Conservation (phyloP, 2,888 invertebrate genomes). For the Dryobotodes eremita region DNA sequence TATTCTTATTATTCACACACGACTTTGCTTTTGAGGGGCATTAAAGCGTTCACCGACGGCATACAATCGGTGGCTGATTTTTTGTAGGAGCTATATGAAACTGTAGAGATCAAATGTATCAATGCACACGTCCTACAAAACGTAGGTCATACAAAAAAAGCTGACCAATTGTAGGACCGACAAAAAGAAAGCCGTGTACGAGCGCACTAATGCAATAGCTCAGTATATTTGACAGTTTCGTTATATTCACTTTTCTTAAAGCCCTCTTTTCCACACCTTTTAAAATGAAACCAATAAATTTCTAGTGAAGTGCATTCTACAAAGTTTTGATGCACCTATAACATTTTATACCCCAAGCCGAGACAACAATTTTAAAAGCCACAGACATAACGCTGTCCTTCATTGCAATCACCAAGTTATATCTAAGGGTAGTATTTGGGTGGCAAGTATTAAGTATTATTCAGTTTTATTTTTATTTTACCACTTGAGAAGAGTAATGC, state of each 20-base stretch:
- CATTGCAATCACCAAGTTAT: neutral
- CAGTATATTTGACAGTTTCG: neutral
- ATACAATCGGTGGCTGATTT: neutral
- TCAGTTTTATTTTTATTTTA: conserved; percentile 47
- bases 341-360: neutral
- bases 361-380: neutral
- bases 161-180: neutral
- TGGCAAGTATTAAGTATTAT: conserved; percentile 24
- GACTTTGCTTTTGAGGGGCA: conserved; percentile 4
- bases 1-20: conserved; percentile 1
- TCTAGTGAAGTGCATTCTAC: neutral
- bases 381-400: neutral
- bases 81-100: neutral
- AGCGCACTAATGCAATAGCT: neutral
- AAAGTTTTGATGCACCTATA: neutral
- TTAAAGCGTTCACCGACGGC: neutral
- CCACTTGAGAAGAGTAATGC: conserved; percentile 52
- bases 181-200: neutral
- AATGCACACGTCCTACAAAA: neutral
- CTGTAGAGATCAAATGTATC: neutral
- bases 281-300: neutral
- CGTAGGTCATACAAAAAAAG: too few species aligned
- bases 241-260: neutral
- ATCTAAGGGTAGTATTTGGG: conserved; percentile 3
- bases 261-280: neutral